These are phyloP conservation scores for Gryllus bimaculatus DNA, from an alignment of 1,140 invertebrate species.

Conservation along the genomic window DNA sequence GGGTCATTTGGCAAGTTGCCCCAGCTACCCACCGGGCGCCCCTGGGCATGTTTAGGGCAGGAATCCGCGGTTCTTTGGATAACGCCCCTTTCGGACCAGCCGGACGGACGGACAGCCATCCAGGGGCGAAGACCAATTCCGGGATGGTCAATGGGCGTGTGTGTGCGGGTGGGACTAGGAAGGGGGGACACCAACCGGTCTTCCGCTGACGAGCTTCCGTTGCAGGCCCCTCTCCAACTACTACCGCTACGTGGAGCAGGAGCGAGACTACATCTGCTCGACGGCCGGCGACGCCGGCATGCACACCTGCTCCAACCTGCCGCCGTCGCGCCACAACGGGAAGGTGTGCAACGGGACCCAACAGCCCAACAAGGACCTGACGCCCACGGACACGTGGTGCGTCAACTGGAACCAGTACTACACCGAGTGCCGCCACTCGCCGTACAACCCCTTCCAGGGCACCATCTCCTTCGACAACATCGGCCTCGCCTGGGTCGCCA, in stretches of 20 bases:
- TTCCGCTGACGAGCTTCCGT: slow-evolving; percentile 18
- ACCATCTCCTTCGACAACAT: slow-evolving; percentile 99
- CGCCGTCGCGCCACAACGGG: slow-evolving; percentile 61
- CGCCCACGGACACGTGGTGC: slow-evolving; percentile 56
- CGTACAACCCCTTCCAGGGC: slow-evolving; percentile 96
- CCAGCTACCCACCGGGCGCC: too few species aligned
- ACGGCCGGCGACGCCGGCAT: slow-evolving; percentile 88
- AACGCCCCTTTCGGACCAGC: too few species aligned
- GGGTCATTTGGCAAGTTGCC: too few species aligned
- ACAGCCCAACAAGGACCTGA: slow-evolving; percentile 37
- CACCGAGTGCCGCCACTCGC: slow-evolving; percentile 82
- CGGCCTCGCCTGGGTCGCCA: slow-evolving; percentile 98
- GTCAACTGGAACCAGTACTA: slow-evolving; percentile 99
- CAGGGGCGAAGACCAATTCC: too few species aligned
- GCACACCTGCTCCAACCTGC: slow-evolving; percentile 83
- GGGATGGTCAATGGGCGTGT: not conserved
- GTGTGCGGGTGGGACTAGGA: not conserved
- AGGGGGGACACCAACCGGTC: slow-evolving; percentile 21
- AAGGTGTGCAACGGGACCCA: slow-evolving; percentile 54
- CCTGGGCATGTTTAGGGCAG: too few species aligned
- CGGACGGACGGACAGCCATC: too few species aligned
- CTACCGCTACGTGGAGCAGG: slow-evolving; percentile 65
- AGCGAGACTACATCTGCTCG: slow-evolving; percentile 96
- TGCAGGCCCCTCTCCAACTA: slow-evolving; percentile 58
- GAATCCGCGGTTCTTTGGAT: too few species aligned